Base-by-base conservation (phyloP, 1,140 invertebrate genomes). In the Hydropsyche tenuis region DNA sequence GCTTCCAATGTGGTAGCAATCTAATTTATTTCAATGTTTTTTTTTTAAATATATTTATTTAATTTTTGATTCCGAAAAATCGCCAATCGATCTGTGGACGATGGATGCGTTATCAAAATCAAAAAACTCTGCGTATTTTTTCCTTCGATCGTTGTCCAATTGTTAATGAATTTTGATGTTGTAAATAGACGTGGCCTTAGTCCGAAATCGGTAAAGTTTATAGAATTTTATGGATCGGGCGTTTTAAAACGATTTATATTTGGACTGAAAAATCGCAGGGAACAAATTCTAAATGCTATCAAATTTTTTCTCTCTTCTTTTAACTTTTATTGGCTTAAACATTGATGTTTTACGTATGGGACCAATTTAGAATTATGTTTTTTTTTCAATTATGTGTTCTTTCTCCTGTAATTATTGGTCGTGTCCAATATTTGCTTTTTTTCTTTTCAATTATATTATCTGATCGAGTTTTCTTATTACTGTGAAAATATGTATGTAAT, bases 401-500 rank as follows among this genome's bases (percentile, higher is more conserved):
- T 53, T 1, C 5, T 53, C 7, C 7, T 53, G 16, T 48, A 16
- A 16, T 48, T 48, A 12, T 48, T 12, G 45, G 11, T 12, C 45
- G 16, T 48, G 4, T 12, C 45, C 45, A 16, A 37, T 37, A 37
- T 43, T 43, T 48, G 45, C 16, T 48, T 4, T 48, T 48, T 48
- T 16, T n/a, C 14, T 48, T 48, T 48, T 48, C 12, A 48, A n/a
- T n/a, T 16, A 48, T 48, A 4, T 48, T 16, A 48, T 12, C 23
- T 60, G n/a, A n/a, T n/a, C 25, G 14, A 25, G 56, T 60, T 60
- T 25, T n/a, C 48, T 12, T 60, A 25, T 60, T 37, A 37, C n/a
- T 60, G 14, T 60, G 23, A 60, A 60, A 12, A 23, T 60, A 60
- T 60, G 56, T 60, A 60, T 70, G 23, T 70, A 70, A 60, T 70